Percentiles rank a stretch among this genome's conserved stretches.
Evolutionary conservation across 2,888 invertebrate species (phyloP).

Genomic region (Pterostichus madidus): DNA sequence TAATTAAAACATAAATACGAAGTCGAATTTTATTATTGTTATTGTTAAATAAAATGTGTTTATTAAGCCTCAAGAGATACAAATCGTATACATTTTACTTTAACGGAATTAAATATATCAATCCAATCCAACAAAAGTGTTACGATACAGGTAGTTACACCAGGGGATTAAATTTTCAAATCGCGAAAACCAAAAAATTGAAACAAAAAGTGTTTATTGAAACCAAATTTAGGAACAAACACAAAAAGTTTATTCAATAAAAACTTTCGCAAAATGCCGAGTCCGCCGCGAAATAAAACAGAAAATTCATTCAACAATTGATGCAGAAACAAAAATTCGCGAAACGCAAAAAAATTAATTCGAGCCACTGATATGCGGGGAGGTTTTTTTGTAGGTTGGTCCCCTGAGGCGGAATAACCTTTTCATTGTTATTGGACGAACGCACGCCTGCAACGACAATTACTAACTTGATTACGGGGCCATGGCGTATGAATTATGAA

Average conservation of each 20-base stretch:
- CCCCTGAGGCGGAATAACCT: slow-evolving; percentile 58
- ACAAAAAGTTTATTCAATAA: slow-evolving; percentile 58
- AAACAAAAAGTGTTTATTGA: slow-evolving; percentile 62
- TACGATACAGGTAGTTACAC: slow-evolving; percentile 8
- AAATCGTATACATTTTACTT: background rate
- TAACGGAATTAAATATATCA: slow-evolving; percentile 18
- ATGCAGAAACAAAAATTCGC: slow-evolving; percentile 63
- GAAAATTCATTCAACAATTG: slow-evolving; percentile 64
- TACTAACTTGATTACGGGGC: slow-evolving; percentile 63
- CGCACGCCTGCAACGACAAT: slow-evolving; percentile 63
- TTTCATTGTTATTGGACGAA: slow-evolving; percentile 65
- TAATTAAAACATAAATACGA: background rate
- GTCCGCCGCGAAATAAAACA: slow-evolving; percentile 54
- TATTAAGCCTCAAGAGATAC: background rate
- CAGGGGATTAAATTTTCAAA: slow-evolving; percentile 58
- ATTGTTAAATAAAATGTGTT: background rate
- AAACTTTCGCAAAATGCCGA: slow-evolving; percentile 61
- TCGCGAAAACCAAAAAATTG: slow-evolving; percentile 40
- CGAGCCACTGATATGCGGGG: slow-evolving; percentile 56
- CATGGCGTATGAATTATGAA: slow-evolving; percentile 64
- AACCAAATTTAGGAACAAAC: slow-evolving; percentile 56
- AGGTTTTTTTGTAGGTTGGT: slow-evolving; percentile 55
- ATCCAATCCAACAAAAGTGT: slow-evolving; percentile 4
- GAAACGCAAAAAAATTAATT: slow-evolving; percentile 63
- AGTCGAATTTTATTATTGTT: too few relatives aligned